Conservation (phyloP, 2,797 vertebrate genomes). For the Arnoldichthys spilopterus region DNA sequence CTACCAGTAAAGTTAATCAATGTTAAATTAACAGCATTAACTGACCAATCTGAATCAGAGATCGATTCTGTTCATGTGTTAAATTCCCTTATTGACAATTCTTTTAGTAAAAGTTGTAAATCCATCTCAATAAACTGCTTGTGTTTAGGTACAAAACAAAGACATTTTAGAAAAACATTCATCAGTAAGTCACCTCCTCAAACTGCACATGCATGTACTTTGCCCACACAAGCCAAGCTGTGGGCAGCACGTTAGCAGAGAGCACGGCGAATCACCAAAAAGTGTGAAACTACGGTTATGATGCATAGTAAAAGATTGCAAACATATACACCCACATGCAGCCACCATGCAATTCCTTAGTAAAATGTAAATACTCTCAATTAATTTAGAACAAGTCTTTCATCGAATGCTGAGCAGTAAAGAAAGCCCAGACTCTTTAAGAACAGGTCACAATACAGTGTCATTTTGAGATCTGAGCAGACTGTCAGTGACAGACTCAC, state of each 20-base stretch:
- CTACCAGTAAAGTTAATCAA: neutral
- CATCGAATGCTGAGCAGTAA: neutral
- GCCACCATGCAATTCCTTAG: neutral
- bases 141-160: neutral
- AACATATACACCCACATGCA: too few species aligned
- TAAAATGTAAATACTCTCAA: neutral
- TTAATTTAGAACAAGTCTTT: neutral
- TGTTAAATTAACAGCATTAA: neutral
- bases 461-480: neutral
- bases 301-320: neutral
- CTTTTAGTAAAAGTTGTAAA: too few species aligned
- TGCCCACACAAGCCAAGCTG: neutral
- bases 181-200: neutral
- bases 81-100: neutral
- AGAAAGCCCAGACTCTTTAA: neutral
- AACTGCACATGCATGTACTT: neutral
- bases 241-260: neutral
- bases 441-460: neutral
- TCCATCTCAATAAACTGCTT: too few species aligned
- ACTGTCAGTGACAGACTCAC: constrained; percentile 11
- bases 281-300: constrained; percentile 43
- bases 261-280: constrained; percentile 4
- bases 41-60: too few species aligned
- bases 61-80: too few species aligned
- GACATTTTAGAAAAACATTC: neutral